phyloP scores from a whole-genome alignment of 2,888 invertebrate genomes.

The Geophilus truncorum region DNA sequence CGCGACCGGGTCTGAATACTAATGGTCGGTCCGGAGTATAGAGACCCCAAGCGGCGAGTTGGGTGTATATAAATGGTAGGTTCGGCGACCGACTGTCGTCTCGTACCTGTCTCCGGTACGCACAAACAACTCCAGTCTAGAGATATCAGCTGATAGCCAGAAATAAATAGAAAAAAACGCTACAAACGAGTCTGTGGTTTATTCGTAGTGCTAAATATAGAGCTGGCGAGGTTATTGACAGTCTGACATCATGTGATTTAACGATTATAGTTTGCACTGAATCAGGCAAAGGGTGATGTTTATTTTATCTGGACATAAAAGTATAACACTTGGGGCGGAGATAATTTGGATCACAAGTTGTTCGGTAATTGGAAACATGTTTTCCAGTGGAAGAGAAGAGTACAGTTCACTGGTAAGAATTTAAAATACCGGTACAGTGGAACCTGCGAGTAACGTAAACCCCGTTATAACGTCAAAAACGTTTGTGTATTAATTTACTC shows the following conservation, averaged over 20 bases:
- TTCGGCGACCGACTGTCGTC: constrained; percentile 13
- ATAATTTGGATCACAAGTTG: too few species aligned
- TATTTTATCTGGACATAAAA: too few species aligned
- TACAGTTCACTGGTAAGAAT: too few species aligned
- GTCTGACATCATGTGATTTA: not conserved
- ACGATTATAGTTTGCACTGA: not conserved
- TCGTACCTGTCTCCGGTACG: not conserved
- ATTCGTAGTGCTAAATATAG: not conserved
- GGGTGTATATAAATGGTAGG: constrained; percentile 10
- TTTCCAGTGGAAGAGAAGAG: too few species aligned
- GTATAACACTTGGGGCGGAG: too few species aligned
- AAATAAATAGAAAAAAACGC: not conserved
- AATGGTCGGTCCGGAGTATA: not conserved
- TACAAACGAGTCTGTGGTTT: not conserved
- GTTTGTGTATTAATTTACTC: too few species aligned
- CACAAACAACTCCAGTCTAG: not conserved
- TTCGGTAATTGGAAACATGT: too few species aligned
- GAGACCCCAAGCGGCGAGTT: not conserved
- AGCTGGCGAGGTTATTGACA: not conserved
- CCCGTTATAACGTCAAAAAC: too few species aligned
- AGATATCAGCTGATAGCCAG: not conserved
- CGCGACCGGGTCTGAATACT: not conserved
- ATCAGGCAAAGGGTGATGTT: not conserved
- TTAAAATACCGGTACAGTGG: too few species aligned
- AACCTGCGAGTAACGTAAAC: too few species aligned